Conservation (phyloP, 2,113 vertebrate species). For the Delphinus delphis region DNA sequence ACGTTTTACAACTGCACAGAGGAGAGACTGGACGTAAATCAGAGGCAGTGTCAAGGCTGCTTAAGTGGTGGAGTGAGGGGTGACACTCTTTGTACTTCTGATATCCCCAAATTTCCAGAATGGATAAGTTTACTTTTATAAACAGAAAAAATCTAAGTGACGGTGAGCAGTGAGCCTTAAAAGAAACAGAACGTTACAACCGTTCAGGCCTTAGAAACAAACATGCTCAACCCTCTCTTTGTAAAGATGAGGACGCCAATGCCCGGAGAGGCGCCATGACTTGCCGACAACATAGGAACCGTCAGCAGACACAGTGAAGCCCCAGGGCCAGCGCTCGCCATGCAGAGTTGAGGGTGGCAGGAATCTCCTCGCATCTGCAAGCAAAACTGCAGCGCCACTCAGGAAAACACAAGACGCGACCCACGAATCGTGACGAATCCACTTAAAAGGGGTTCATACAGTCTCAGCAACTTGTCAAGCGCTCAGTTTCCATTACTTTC, state of each 20-base stretch:
- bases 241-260: neutral
- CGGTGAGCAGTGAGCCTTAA: neutral
- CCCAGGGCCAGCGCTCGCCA: fast-evolving
- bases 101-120: neutral
- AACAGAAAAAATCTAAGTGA: neutral
- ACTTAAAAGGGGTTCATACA: neutral
- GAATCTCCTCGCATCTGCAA: fast-evolving
- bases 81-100: neutral
- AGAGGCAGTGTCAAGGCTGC: neutral
- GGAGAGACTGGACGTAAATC: neutral
- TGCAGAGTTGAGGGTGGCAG: neutral
- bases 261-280: fast-evolving
- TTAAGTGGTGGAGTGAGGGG: neutral
- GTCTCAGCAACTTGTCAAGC: neutral
- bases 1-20: neutral
- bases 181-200: neutral
- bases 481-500: neutral
- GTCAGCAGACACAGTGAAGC: fast-evolving
- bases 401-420: neutral
- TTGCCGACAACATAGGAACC: fast-evolving
- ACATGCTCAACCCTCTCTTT: fast-evolving
- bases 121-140: neutral
- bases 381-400: neutral
- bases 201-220: neutral
- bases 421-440: neutral